phyloP scores from a whole-genome alignment of 2,113 vertebrate species.

The Atractosteus spatula region DNA sequence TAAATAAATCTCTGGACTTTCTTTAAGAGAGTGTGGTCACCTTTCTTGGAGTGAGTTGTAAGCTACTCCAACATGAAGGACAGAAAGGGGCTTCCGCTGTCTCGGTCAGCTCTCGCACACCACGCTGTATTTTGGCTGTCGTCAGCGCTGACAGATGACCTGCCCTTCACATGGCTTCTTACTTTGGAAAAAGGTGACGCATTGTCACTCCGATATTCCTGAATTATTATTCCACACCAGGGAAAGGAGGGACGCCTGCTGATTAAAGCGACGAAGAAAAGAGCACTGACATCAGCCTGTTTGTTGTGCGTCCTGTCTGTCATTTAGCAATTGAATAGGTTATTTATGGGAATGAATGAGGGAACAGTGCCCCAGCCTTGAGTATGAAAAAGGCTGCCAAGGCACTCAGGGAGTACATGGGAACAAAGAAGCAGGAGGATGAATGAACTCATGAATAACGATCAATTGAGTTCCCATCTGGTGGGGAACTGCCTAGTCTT shows the following conservation, averaged over 20 bases:
- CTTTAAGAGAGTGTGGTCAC: too few species aligned
- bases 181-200: slow-evolving; percentile 26
- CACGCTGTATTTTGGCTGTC: slow-evolving; percentile 14
- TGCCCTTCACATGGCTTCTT: slow-evolving; percentile 49
- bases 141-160: slow-evolving; percentile 44
- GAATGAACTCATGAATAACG: slow-evolving; percentile 40
- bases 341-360: slow-evolving; percentile 41
- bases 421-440: slow-evolving; percentile 22
- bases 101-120: neutral
- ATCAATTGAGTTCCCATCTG: slow-evolving; percentile 48
- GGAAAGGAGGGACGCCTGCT: neutral
- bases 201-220: slow-evolving; percentile 30
- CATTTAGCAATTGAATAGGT: slow-evolving; percentile 40
- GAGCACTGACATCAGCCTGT: slow-evolving; percentile 44
- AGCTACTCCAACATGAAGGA: too few species aligned
- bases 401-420: slow-evolving; percentile 1
- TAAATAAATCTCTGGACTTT: too few species aligned
- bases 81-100: neutral
- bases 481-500: slow-evolving; percentile 39
- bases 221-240: slow-evolving; percentile 23
- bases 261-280: slow-evolving; percentile 24
- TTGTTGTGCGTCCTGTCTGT: slow-evolving; percentile 23
- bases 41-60: too few species aligned
- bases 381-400: neutral
- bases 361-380: slow-evolving; percentile 1